These are phyloP conservation scores for Aleiodes sp. DNA, from an alignment of 1,140 invertebrate genomes.

Conservation along the genomic window DNA sequence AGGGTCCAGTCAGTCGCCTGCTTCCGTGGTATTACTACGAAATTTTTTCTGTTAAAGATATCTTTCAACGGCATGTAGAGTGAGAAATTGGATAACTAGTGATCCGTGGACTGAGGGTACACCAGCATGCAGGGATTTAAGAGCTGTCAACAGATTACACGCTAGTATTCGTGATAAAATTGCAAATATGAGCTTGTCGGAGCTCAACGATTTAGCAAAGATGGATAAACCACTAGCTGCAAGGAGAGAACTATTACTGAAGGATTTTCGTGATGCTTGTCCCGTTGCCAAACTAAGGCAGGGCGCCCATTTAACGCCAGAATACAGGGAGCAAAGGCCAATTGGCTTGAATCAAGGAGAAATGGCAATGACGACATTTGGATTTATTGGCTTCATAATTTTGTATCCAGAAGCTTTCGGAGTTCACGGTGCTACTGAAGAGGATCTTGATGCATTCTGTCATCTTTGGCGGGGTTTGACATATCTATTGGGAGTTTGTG, in stretches of 20 bases:
- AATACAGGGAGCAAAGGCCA: conserved; percentile 60
- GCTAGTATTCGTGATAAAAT: conserved; percentile 51
- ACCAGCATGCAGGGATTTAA: conserved; percentile 59
- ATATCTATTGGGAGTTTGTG: conserved; percentile 80
- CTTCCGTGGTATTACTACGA: no score
- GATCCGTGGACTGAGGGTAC: conserved; percentile 63
- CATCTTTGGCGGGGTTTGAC: conserved; percentile 86
- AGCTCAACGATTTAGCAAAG: conserved; percentile 38
- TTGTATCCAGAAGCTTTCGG: conserved; percentile 74
- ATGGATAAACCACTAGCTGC: conserved; percentile 65
- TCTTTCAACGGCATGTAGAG: conserved; percentile 60
- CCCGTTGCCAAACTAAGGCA: conserved; percentile 40
- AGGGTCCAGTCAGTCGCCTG: no score
- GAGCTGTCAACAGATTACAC: conserved; percentile 64
- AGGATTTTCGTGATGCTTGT: conserved; percentile 43
- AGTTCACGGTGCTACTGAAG: conserved; percentile 63
- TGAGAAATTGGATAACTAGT: conserved; percentile 66
- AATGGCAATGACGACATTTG: conserved; percentile 81
- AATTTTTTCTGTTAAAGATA: conserved; percentile 57
- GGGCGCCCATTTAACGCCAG: conserved; percentile 57
- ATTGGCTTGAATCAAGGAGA: conserved; percentile 75
- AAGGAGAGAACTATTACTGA: conserved; percentile 35
- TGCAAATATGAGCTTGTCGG: conserved; percentile 27
- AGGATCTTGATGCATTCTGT: conserved; percentile 77
- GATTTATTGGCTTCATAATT: conserved; percentile 79